These are phyloP conservation scores for Uropetala carovei DNA, from an alignment of 2,888 invertebrate species.

Conservation along the genomic window DNA sequence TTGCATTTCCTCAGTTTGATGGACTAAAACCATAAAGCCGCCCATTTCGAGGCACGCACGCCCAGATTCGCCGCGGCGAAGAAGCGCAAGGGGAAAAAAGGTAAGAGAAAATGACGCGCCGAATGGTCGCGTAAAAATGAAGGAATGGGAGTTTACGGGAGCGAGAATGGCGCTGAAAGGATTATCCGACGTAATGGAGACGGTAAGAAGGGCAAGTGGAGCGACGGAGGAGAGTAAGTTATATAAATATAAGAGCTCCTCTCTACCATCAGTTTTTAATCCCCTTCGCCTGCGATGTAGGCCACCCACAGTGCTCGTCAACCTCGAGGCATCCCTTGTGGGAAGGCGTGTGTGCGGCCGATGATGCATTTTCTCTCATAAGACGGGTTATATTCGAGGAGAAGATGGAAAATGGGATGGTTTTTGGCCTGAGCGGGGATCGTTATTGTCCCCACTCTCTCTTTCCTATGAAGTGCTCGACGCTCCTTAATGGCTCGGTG, in stretches of 20 bases:
- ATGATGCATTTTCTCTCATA: too few species aligned
- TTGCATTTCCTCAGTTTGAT: constrained; percentile 32
- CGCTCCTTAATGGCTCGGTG: too few species aligned
- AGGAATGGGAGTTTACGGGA: neutral
- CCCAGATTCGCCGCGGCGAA: constrained; percentile 11
- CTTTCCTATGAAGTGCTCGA: too few species aligned
- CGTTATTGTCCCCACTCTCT: too few species aligned
- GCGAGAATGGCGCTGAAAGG: neutral
- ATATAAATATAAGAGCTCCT: too few species aligned
- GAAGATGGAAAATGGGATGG: too few species aligned
- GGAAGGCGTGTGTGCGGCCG: too few species aligned
- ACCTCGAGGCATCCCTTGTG: too few species aligned
- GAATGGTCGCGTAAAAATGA: constrained; percentile 21
- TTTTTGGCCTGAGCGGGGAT: too few species aligned
- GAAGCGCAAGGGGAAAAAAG: neutral
- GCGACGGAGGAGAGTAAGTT: neutral
- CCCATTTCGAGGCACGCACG: neutral
- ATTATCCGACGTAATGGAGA: constrained; percentile 5
- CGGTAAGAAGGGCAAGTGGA: neutral
- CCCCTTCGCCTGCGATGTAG: neutral
- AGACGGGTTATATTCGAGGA: too few species aligned
- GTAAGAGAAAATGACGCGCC: neutral
- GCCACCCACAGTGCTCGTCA: neutral
- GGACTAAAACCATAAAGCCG: constrained; percentile 25
- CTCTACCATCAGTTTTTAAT: too few species aligned